Conservation (phyloP, 2,113 vertebrate species). For the Corythoichthys intestinalis region DNA sequence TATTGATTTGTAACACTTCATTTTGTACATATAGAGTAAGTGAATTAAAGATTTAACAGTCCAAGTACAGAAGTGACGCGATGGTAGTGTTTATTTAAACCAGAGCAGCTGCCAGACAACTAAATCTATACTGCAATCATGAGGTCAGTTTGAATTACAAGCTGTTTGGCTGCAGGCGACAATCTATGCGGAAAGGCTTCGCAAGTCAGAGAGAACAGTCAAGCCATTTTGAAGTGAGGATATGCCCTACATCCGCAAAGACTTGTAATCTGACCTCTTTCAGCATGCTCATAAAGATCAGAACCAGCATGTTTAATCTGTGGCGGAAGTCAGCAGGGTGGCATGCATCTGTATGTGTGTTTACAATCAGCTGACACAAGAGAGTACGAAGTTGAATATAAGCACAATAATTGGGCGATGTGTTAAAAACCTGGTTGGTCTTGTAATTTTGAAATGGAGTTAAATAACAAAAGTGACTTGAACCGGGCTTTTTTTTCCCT, state of each 20-base stretch:
- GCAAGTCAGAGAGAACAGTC: constrained; percentile 19
- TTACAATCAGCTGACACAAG: constrained; percentile 29
- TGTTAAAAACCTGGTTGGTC: constrained; percentile 2
- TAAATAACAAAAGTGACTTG: constrained; percentile 41
- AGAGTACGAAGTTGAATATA: constrained; percentile 5
- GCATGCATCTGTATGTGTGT: constrained; percentile 4
- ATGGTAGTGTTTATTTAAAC: constrained; percentile 21
- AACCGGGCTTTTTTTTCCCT: constrained; percentile 37
- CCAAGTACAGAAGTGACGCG: neutral
- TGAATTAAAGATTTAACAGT: neutral
- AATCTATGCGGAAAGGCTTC: constrained; percentile 23
- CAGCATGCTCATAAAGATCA: constrained; percentile 38
- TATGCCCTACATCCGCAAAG: constrained; percentile 53
- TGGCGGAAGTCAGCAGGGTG: constrained; percentile 28
- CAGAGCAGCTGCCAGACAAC: constrained; percentile 28
- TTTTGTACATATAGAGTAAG: neutral
- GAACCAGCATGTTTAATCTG: constrained; percentile 52
- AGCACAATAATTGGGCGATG: constrained; percentile 12
- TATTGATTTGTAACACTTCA: neutral
- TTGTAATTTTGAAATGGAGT: constrained; percentile 17
- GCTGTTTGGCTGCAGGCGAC: constrained; percentile 40
- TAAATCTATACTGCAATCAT: constrained; percentile 45
- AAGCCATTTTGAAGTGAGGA: constrained; percentile 17
- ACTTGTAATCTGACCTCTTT: constrained; percentile 64
- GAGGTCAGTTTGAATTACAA: constrained; percentile 41